These are phyloP conservation scores for Drosophila truncata DNA, from an alignment of 1,140 invertebrate genomes.

Conservation along the genomic window DNA sequence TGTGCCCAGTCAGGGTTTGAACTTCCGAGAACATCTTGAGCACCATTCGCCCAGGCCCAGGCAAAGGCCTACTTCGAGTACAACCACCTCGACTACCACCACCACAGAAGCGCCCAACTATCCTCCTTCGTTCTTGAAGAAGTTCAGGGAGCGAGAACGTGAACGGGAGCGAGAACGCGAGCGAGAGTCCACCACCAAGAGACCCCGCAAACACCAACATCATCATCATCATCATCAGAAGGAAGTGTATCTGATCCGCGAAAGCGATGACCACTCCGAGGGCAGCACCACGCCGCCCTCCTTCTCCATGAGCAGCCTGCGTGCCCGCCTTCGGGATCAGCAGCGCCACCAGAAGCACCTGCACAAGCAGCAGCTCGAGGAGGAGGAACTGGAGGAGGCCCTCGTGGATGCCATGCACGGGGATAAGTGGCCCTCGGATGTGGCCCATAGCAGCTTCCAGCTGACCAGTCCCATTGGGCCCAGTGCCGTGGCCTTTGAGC, in stretches of 20 bases:
- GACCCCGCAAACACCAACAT: constrained; percentile 46
- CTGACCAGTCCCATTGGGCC: constrained; percentile 73
- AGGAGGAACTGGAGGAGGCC: constrained; percentile 64
- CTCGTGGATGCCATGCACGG: constrained; percentile 68
- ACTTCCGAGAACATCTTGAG: constrained; percentile 2
- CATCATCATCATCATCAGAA: constrained; percentile 51
- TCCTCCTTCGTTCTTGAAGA: constrained; percentile 68
- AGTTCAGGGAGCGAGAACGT: constrained; percentile 59
- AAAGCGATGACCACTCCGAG: constrained; percentile 20
- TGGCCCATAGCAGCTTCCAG: constrained; percentile 62
- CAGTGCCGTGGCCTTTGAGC: constrained; percentile 73
- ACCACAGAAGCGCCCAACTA: constrained; percentile 77
- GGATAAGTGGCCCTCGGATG: constrained; percentile 70
- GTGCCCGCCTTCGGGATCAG: constrained; percentile 70
- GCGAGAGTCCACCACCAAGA: constrained; percentile 13
- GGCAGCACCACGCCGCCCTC: constrained; percentile 27
- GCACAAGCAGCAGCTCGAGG: constrained; percentile 52
- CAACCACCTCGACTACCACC: constrained; percentile 31
- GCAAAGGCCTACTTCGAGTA: constrained; percentile 10
- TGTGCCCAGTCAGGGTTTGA: constrained; percentile 55
- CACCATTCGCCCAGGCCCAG: constrained; percentile 22
- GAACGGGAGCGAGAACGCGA: constrained; percentile 29
- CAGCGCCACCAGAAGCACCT: constrained; percentile 54
- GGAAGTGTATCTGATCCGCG: constrained; percentile 33
- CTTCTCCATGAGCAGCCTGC: constrained; percentile 64